Evolutionary conservation across 2,888 invertebrate species (phyloP), one percentile per base, ranked within the genome.

Genomic region (Agrochola litura): DNA sequence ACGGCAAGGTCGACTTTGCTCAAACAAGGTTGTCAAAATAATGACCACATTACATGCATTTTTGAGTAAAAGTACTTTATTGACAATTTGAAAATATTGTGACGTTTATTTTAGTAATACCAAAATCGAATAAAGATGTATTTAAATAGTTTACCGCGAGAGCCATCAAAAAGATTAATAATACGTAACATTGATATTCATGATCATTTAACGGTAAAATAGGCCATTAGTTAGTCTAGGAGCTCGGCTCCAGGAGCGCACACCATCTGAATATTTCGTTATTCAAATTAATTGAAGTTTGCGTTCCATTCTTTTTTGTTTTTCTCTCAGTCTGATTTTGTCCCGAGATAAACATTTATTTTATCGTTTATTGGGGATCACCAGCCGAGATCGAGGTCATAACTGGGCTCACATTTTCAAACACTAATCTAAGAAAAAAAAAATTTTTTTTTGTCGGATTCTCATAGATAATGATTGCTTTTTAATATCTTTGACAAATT

Each of bases 141-240:
- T 81, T 84, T 79, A 79, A 87, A 81, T 74, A 83, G 66, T 83
- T 79, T 70, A 71, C 58, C 16, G 10, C 63, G 46, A 49, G 76
- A 63, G 60, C 73, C 54, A 76, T 78, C 75, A 67, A 63, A 71
- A 76, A 70, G 78, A 87, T 83, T 79, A 76, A 87, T 80, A 88
- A 80, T 84, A 86, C 72, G 78, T 66, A 61, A 71, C 87, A 81
- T 87, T 87, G 81, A 89, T 87, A 87, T 81, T 83, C 81, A 79
- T 58, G 73, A 79, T 78, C 77, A 76, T 85, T 82, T 80, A 85
- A 83, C 81, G 78, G 77, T 82, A 69, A 83, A 82, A 83, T 74
- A 79, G 81, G 78, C 74, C 79, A 86, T 85, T 87, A 80, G 68
- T 56, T 87, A 87, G 88, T 25, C 78, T 65, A 83, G 70, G 82